Base-by-base conservation (phyloP, 2,888 invertebrate species). In the Ernsta delagoae region DNA sequence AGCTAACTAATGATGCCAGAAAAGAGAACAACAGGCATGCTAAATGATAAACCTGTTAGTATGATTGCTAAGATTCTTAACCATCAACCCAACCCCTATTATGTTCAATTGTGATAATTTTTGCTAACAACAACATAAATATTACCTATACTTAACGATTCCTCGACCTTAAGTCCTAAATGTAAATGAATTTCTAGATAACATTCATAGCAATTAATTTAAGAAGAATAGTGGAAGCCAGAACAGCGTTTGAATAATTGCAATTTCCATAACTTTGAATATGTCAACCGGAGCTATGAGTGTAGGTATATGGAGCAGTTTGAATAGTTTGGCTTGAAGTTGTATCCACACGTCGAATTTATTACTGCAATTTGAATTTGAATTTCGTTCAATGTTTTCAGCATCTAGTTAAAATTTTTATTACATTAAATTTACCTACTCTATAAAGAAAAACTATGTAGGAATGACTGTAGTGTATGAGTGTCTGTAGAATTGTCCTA, bases 201-300 rank as follows among this genome's bases (percentile, higher is more conserved):
- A 79, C 76, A 78, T 79, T 81, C 79, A 78, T 75, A 79, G 77
- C 72, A 61, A 72, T 72, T 79, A 80, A 83, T 82, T 83, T 77
- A 74, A 76, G 79, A 75, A 80, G 77, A 84, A 81, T 78, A 77
- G 79, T 76, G 76, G 79, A 77, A 79, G 76, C 71, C 72, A 71
- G 75, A 75, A 72, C 77, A 74, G 78, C 74, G 76, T 76, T 81
- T 82, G 68, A 71, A 72, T 71, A 83, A 83, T 84, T 83, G 79
- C 75, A 78, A 82, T 84, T 83, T 79, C 79, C 81, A 83, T 82
- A 82, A 82, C 79, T 83, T 85, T 83, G 79, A 83, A 76, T 77
- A 73, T 74, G 72, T 71, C 74, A 70, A 72, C 67, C 56, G 53
- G 45, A 72, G 70, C 65, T 70, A 68, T 74, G 43, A 43, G 43